A percentile compares a stretch with the other conserved stretches of the same genome.
phyloP scores from a whole-genome alignment of 1,140 invertebrate species.

The Euschistus heros region DNA sequence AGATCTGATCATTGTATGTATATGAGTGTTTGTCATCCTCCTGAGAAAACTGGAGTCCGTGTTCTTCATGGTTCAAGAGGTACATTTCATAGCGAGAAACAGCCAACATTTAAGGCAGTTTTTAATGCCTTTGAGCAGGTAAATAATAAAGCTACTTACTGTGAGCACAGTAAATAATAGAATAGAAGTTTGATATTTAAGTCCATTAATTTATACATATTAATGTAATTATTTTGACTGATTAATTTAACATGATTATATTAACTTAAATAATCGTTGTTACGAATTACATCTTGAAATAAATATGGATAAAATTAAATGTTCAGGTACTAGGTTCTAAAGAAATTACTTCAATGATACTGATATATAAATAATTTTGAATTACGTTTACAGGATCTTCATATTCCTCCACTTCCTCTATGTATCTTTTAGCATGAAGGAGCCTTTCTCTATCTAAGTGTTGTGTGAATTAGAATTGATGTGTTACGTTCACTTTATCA shows the following conservation, averaged over 20 bases:
- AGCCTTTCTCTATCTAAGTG: too few relatives aligned
- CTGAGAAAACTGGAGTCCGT: slow-evolving; percentile 61
- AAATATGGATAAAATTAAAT: too few relatives aligned
- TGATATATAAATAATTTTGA: too few relatives aligned
- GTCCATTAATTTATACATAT: background rate
- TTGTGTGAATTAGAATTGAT: too few relatives aligned
- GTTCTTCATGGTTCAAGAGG: slow-evolving; percentile 82
- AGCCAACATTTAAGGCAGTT: slow-evolving; percentile 72
- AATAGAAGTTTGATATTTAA: background rate
- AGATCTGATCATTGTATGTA: slow-evolving; percentile 93
- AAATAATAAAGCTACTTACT: slow-evolving; percentile 27
- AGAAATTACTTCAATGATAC: too few relatives aligned
- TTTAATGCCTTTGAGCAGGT: slow-evolving; percentile 59
- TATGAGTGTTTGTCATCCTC: slow-evolving; percentile 66
- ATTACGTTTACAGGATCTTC: too few relatives aligned
- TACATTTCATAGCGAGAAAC: slow-evolving; percentile 74
- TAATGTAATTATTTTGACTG: background rate
- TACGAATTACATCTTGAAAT: background rate
- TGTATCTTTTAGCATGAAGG: too few relatives aligned
- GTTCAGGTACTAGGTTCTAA: too few relatives aligned
- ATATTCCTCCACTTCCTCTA: too few relatives aligned
- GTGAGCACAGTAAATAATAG: background rate
- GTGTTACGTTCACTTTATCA: too few relatives aligned
- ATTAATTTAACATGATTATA: background rate
- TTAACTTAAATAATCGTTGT: background rate